Conservation (phyloP, 2,797 vertebrate species). For the Vespertilio murinus region DNA sequence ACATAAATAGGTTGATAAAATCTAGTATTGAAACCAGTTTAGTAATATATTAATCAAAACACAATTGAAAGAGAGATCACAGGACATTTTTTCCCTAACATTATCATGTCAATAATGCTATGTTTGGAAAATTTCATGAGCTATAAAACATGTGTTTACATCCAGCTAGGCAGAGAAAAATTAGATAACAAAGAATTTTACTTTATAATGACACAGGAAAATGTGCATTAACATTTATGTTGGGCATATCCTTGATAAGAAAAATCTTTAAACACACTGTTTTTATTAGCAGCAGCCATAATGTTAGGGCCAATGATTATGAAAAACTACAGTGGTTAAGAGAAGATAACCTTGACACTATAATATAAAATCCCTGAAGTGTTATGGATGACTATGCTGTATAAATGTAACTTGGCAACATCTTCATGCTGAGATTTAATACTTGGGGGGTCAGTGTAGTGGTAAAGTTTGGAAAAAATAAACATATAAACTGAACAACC, state of each 20-base stretch:
- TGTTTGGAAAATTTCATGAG: slow-evolving; percentile 14
- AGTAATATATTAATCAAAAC: slow-evolving; percentile 21
- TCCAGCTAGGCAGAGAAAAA: background rate
- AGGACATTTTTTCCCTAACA: background rate
- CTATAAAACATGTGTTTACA: background rate
- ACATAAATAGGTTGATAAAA: background rate
- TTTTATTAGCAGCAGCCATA: slow-evolving; percentile 25
- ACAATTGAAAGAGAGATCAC: background rate
- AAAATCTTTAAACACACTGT: background rate
- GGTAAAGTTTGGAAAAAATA: slow-evolving; percentile 46
- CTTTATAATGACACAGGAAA: background rate
- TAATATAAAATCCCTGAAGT: slow-evolving; percentile 40
- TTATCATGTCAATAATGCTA: slow-evolving; percentile 11
- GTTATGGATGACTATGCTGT: background rate
- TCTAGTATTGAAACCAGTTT: slow-evolving; percentile 7
- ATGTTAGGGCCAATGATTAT: slow-evolving; percentile 14
- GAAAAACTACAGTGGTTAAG: slow-evolving; percentile 21
- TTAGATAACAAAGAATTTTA: background rate
- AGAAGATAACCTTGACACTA: slow-evolving; percentile 41
- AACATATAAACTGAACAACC: slow-evolving; percentile 45
- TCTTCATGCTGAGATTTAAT: slow-evolving; percentile 64
- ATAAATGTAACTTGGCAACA: slow-evolving; percentile 46
- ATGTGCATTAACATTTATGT: slow-evolving; percentile 17
- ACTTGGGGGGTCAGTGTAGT: slow-evolving; percentile 22
- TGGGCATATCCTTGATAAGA: slow-evolving; percentile 15